Evolutionary conservation across 2,888 invertebrate species (phyloP), one percentile per base, ranked within the genome.

Genomic region (Helobdella robusta): DNA sequence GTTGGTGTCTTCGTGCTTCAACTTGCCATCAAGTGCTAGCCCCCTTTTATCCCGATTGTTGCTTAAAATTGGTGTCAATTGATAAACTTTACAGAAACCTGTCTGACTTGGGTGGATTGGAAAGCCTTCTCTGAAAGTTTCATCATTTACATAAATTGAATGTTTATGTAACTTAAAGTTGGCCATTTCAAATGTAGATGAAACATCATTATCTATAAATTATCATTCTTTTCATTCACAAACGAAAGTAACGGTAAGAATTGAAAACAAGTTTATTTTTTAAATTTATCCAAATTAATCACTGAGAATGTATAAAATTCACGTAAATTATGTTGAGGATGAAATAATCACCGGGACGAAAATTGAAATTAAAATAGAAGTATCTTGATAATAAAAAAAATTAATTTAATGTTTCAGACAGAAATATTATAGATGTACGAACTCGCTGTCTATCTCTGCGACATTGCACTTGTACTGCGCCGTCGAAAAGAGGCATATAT

Each of bases 391-490:
- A n/a, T n/a, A n/a, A n/a, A n/a, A n/a, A n/a, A n/a, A n/a, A n/a
- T n/a, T n/a, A n/a, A n/a, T n/a, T n/a, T n/a, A n/a, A n/a, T n/a
- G n/a, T n/a, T n/a, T n/a, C n/a, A n/a, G n/a, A n/a, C n/a, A n/a
- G n/a, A n/a, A n/a, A n/a, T n/a, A n/a, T n/a, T n/a, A n/a, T n/a
- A n/a, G n/a, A n/a, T n/a, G n/a, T n/a, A 66, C 64, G 46, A 62
- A 68, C 68, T 68, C 95, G 85, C 91, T 93, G 82, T 98, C 98
- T 44, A 89, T 86, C 82, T 97, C 95, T 52, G 97, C 97, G 67
- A 99, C 97, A 72, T 91, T 91, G 81, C 97, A 98, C 81, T 97
- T 97, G 84, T 99, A 98, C 82, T 95, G 95, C 68, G 98, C 97
- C 70, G 97, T 97, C 68, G 95, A 95, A 82, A 98, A 99, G 65